Conservation (phyloP, 2,113 vertebrate genomes). For the Galeopterus variegatus region DNA sequence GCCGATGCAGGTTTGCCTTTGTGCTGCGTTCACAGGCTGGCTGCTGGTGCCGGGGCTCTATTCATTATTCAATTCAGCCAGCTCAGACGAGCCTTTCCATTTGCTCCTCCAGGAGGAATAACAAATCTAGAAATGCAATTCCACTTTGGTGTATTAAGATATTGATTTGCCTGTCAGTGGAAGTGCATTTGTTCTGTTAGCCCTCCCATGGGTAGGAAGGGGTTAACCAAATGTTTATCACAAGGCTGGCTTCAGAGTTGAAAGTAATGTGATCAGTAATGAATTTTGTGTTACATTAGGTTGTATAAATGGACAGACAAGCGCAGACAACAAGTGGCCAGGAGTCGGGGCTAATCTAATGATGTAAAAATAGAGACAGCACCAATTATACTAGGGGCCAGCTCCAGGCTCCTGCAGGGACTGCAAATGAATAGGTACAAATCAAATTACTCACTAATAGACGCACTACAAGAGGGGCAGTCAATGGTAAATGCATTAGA, state of each 20-base stretch:
- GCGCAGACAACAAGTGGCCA: conserved; percentile 98
- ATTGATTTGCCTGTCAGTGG: conserved; percentile 89
- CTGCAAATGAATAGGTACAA: conserved; percentile 97
- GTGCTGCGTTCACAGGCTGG: conserved; percentile 83
- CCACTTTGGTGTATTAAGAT: conserved; percentile 91
- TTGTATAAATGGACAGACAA: conserved; percentile 96
- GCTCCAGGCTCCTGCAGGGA: conserved; percentile 95
- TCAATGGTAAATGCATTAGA: conserved; percentile 96
- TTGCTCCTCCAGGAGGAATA: conserved; percentile 87
- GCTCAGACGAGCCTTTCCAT: conserved; percentile 82
- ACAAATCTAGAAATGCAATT: conserved; percentile 90
- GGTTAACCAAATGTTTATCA: conserved; percentile 95
- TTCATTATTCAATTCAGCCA: conserved; percentile 88
- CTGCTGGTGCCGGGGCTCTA: conserved; percentile 84
- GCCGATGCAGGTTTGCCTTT: conserved; percentile 81
- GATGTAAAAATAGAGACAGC: conserved; percentile 97
- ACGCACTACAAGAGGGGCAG: conserved; percentile 94
- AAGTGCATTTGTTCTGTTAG: conserved; percentile 88
- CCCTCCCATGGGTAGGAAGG: conserved; percentile 85
- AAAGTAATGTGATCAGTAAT: conserved; percentile 99
- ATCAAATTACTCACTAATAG: conserved; percentile 96
- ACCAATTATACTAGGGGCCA: conserved; percentile 96
- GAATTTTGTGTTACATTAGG: conserved; percentile 99
- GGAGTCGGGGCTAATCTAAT: conserved; percentile 99
- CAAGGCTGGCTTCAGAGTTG: conserved; percentile 94